Conservation (phyloP, 2,888 invertebrate genomes). For the Ypsolopha sequella region DNA sequence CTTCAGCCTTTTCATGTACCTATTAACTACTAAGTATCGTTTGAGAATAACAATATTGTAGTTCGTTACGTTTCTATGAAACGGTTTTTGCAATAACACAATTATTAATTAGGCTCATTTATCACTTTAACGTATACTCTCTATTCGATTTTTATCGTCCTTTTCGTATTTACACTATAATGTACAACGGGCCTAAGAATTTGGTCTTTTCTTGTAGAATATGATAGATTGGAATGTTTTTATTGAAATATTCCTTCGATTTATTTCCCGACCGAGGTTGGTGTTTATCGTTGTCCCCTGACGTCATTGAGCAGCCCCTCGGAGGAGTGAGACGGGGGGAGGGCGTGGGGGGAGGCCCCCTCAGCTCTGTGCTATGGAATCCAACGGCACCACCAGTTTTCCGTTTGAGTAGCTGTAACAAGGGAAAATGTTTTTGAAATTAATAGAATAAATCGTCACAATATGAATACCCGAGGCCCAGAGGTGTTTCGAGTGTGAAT, state of each 20-base stretch:
- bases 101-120: slow-evolving; percentile 61
- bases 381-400: slow-evolving; percentile 72
- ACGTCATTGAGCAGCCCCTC: slow-evolving; percentile 43
- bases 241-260: not conserved
- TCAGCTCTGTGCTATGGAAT: slow-evolving; percentile 69
- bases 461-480: not conserved
- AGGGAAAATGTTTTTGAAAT: slow-evolving; percentile 17
- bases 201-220: slow-evolving; percentile 4
- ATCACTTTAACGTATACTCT: slow-evolving; percentile 67
- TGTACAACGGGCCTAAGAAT: not conserved
- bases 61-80: slow-evolving; percentile 64
- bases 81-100: slow-evolving; percentile 55
- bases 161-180: slow-evolving; percentile 3
- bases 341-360: slow-evolving; percentile 46
- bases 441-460: not conserved
- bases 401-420: slow-evolving; percentile 69
- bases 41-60: slow-evolving; percentile 50
- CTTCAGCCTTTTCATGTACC: slow-evolving; percentile 63
- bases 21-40: slow-evolving; percentile 61
- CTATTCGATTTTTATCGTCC: slow-evolving; percentile 15
- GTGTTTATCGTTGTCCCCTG: slow-evolving; percentile 7
- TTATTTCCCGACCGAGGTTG: not conserved
- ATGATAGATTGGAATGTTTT: slow-evolving; percentile 3
- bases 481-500: too few relatives aligned
- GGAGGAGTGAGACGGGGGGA: slow-evolving; percentile 51